These are phyloP conservation scores for Esox niger DNA, from an alignment of 2,113 vertebrate species.

Conservation along the genomic window DNA sequence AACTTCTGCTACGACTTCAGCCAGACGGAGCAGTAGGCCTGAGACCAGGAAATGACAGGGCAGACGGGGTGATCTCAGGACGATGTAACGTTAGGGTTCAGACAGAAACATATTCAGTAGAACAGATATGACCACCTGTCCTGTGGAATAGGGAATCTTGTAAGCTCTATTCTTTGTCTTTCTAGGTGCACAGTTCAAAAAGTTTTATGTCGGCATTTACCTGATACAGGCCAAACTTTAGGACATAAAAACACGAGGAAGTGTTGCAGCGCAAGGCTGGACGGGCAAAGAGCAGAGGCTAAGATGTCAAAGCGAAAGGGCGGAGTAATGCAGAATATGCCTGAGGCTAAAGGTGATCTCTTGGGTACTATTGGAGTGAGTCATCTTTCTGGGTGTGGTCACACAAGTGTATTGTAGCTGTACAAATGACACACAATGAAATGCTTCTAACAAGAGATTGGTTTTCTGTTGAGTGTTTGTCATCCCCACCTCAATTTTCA, in stretches of 20 bases:
- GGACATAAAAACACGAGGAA: background rate
- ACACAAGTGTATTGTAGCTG: too few species aligned
- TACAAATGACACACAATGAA: too few species aligned
- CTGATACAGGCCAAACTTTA: background rate
- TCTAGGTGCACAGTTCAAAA: too few species aligned
- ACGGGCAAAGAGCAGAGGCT: background rate
- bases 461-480: background rate
- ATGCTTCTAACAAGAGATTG: background rate
- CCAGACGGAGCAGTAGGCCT: slow-evolving; percentile 77
- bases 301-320: background rate
- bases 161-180: too few species aligned
- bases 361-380: background rate
- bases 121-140: too few species aligned
- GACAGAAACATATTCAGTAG: too few species aligned
- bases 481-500: too few species aligned
- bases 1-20: slow-evolving; percentile 97
- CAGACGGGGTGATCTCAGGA: background rate
- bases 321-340: background rate
- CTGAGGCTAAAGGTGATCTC: background rate
- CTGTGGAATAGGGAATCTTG: too few species aligned
- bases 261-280: background rate
- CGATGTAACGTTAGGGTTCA: too few species aligned
- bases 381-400: too few species aligned
- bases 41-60: background rate
- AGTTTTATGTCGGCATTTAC: too few species aligned